Percentiles rank a stretch among this genome's conserved stretches.
Conservation (phyloP, 2,113 vertebrate species). For the Bos indicus region DNA sequence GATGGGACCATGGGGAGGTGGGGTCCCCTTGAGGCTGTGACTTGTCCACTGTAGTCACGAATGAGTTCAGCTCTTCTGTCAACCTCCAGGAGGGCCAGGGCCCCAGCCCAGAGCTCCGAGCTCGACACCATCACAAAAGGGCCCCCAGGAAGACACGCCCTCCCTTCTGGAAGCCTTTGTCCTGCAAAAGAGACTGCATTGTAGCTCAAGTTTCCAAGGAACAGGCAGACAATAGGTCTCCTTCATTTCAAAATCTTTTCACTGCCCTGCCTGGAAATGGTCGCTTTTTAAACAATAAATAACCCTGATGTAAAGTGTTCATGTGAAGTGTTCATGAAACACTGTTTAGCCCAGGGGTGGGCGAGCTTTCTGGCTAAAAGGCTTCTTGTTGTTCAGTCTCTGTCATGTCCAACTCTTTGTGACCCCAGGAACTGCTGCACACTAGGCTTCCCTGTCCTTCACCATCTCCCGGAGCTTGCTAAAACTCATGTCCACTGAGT, state of each 20-base stretch:
- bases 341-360: fast-evolving
- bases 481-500: background rate
- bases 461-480: background rate
- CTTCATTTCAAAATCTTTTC: background rate
- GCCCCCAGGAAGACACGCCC: too few relatives aligned
- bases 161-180: background rate
- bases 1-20: fast-evolving
- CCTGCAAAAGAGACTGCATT: background rate
- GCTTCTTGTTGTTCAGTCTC: fast-evolving
- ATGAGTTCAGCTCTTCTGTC: fast-evolving
- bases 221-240: background rate
- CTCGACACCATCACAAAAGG: fast-evolving
- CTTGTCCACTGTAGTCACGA: fast-evolving
- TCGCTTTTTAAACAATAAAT: too few relatives aligned
- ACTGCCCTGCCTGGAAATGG: fast-evolving
- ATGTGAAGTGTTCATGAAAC: too few relatives aligned
- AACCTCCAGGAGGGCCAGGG: background rate
- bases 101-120: background rate
- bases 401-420: fast-evolving
- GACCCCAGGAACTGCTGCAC: background rate
- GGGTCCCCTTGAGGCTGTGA: background rate
- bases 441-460: background rate
- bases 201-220: background rate
- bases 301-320: background rate
- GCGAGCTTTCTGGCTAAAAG: background rate